Evolutionary conservation across 2,888 invertebrate species (phyloP).

Genomic region (Hypolimnas misippus): DNA sequence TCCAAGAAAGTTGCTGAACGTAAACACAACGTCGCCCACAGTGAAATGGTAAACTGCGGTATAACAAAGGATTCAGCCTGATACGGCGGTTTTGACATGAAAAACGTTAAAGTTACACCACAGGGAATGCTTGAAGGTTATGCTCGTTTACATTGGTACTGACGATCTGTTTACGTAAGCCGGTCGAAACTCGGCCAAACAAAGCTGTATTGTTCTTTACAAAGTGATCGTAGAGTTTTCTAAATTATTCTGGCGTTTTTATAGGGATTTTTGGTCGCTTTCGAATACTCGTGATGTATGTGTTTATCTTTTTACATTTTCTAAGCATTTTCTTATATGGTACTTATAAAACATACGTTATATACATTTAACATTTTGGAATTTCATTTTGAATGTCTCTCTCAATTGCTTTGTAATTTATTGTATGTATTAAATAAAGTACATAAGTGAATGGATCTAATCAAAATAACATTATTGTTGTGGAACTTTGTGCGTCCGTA

Average conservation of each 20-base stretch:
- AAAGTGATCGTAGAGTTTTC: not conserved
- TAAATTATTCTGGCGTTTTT: not conserved
- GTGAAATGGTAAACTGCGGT: constrained; percentile 54
- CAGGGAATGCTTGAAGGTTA: constrained; percentile 40
- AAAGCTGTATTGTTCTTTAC: constrained; percentile 6
- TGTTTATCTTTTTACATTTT: not conserved
- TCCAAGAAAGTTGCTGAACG: constrained; percentile 69
- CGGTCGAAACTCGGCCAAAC: constrained; percentile 25
- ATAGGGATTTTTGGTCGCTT: not conserved
- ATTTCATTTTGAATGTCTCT: no score
- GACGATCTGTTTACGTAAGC: constrained; percentile 21
- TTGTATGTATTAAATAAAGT: no score
- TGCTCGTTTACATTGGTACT: constrained; percentile 28
- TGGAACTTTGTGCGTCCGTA: no score
- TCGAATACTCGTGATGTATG: not conserved
- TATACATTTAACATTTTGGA: no score
- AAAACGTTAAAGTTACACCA: constrained; percentile 53
- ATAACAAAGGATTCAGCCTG: constrained; percentile 48
- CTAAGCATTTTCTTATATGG: no score
- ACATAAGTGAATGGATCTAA: no score
- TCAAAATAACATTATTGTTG: no score
- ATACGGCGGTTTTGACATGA: constrained; percentile 49
- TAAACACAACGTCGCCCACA: constrained; percentile 62
- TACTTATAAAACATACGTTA: no score
- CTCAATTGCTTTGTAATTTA: no score